Evolutionary conservation across 2,888 invertebrate species (phyloP).

Genomic region (Tubulanus polymorphus): DNA sequence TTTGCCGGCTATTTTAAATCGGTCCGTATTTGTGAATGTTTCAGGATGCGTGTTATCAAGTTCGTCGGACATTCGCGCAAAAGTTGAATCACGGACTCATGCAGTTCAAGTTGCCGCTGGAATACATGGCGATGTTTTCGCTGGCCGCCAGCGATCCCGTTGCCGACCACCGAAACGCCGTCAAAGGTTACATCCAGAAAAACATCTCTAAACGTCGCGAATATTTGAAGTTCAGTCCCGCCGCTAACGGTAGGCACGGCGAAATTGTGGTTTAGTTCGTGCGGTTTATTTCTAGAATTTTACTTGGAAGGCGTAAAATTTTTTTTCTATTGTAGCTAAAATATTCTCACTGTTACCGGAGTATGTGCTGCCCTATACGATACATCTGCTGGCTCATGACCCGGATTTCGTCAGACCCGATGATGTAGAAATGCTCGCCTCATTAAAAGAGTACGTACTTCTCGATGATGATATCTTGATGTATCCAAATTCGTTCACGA

Average conservation of each 20-base stretch:
- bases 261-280: no score
- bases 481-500: no score
- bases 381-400: conserved; percentile 92
- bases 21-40: no score
- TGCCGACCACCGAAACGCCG: conserved; percentile 63
- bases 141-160: conserved; percentile 85
- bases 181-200: conserved; percentile 74
- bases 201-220: conserved; percentile 86
- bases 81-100: conserved; percentile 88
- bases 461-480: conserved; percentile 5
- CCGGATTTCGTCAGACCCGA: conserved; percentile 74
- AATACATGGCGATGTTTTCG: conserved; percentile 95
- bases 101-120: conserved; percentile 69
- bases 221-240: conserved; percentile 68
- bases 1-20: no score
- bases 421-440: conserved; percentile 73
- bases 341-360: conserved; percentile 69
- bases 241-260: conserved; percentile 45
- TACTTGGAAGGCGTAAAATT: background rate
- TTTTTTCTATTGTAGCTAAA: conserved; percentile 27
- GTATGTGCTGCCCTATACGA: conserved; percentile 95
- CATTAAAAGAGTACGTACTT: conserved; percentile 58
- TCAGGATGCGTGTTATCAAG: conserved; percentile 57
- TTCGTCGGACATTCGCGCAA: conserved; percentile 79
- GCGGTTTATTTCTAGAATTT: no score